Base-by-base conservation (phyloP, 2,888 invertebrate genomes). In the Lamellibrachia columna region DNA sequence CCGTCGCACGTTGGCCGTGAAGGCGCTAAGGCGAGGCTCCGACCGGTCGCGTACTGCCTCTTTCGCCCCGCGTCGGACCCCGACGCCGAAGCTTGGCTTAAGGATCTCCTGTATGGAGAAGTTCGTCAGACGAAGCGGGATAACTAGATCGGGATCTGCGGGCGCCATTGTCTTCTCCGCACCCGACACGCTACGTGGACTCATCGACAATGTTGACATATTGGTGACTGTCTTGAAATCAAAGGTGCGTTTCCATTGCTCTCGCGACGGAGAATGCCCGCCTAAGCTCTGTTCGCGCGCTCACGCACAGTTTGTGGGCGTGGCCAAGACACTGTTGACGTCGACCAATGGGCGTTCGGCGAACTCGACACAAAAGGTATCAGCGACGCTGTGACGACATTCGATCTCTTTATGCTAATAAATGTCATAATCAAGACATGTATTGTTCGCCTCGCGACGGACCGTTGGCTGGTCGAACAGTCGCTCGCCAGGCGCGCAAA, bases 391-490 rank as follows among this genome's bases (percentile, higher is more conserved):
- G 75, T 22, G 75, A 3, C 75, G 75, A 75, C 75, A 75, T 75
- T 75, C 75, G 75, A 75, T 75, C 75, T 75, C 75, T 75, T 75
- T 75, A 3, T 75, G 75, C 22, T 75, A 75, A 75, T 75, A 75
- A 75, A 75, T 75, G 75, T 75, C 75, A 75, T 75, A 75, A 75
- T 75, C 75, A 75, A 75, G 75, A 75, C 75, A 75, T 75, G 75
- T 75, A 75, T 75, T 75, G 75, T 75, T 75, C 22, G 75, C 75
- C 22, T 4, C 75, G 22, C 22, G 75, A 11, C 75, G 75, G 22
- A 22, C 22, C n/a, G 75, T 75, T 75, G 75, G 75, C 22, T 75
- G 15, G 15, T 75, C 22, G 58, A 58, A 58, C 75, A 75, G 4
- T 6, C 75, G 75, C 15, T 22, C 6, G 75, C 6, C 4, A n/a